Percentiles rank a stretch among this genome's conserved stretches.
Evolutionary conservation across 2,113 vertebrate species (phyloP).

Genomic region (Butastur rufipennis): DNA sequence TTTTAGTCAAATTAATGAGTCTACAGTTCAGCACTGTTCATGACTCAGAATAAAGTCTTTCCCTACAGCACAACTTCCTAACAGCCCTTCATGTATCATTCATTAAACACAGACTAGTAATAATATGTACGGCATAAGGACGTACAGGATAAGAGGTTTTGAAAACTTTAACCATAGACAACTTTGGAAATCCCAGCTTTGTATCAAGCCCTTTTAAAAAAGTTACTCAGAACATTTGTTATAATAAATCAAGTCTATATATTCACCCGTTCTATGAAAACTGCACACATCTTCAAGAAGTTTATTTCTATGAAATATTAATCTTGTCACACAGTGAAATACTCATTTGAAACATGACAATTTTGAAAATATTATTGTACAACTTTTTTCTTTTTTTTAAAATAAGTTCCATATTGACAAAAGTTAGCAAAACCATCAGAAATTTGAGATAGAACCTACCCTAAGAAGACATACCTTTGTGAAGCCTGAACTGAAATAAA

Average conservation of each 20-base stretch:
- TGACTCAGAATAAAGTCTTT: conserved; percentile 21
- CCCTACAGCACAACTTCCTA: not conserved
- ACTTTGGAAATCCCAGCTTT: not conserved
- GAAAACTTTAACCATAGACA: not conserved
- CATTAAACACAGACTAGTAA: not conserved
- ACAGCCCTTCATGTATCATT: not conserved
- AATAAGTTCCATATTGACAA: not conserved
- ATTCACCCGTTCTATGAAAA: not conserved
- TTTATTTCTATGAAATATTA: not conserved
- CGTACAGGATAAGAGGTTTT: not conserved
- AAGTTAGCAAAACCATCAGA: not conserved
- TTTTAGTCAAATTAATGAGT: conserved; percentile 44
- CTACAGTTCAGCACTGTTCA: not conserved
- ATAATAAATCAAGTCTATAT: not conserved
- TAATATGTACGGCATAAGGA: not conserved
- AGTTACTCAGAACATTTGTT: not conserved
- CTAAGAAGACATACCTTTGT: not conserved
- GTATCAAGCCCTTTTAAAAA: not conserved
- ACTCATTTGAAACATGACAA: not conserved
- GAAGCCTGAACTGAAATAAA: not conserved
- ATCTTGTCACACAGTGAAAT: not conserved
- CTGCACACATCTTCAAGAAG: not conserved
- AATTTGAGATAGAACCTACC: not conserved
- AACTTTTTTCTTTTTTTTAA: not conserved
- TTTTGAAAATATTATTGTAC: not conserved